Evolutionary conservation across 2,797 vertebrate genomes (phyloP).

Genomic region (Novumbra hubbsi): DNA sequence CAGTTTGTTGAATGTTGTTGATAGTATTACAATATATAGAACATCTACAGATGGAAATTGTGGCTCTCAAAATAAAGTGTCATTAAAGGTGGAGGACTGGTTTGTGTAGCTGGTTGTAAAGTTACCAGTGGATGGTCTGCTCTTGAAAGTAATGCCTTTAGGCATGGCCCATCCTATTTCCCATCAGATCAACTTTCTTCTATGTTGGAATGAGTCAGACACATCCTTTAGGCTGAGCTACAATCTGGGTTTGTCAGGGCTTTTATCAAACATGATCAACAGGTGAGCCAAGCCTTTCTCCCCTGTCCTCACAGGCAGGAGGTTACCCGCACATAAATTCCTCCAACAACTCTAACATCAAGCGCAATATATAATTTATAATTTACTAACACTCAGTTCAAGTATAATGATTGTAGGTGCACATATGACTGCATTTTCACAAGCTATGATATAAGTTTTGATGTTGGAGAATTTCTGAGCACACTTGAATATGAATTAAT

Average conservation of each 20-base stretch:
- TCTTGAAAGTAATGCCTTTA: constrained; percentile 59
- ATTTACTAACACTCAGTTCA: constrained; percentile 51
- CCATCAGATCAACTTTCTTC: constrained; percentile 75
- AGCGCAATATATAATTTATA: constrained; percentile 67
- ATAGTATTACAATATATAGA: no score
- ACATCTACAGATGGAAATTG: no score
- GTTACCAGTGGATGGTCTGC: constrained; percentile 25
- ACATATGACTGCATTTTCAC: constrained; percentile 48
- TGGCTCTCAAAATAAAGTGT: no score
- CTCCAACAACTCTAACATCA: constrained; percentile 66
- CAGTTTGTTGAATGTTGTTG: no score
- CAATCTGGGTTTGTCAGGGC: constrained; percentile 71
- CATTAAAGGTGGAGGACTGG: constrained; percentile 48
- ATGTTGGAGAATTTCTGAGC: constrained; percentile 29
- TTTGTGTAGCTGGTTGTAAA: constrained; percentile 32
- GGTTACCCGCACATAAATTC: constrained; percentile 69
- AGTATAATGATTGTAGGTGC: constrained; percentile 46
- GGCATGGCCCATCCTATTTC: constrained; percentile 66
- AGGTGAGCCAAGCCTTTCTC: constrained; percentile 63
- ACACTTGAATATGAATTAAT: constrained; percentile 33
- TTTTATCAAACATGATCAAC: constrained; percentile 73
- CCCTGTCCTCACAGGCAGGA: constrained; percentile 62
- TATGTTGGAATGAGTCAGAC: constrained; percentile 64
- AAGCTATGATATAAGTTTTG: constrained; percentile 47
- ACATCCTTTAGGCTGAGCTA: constrained; percentile 70